phyloP scores from a whole-genome alignment of 2,888 invertebrate species.

The Laothoe populi region DNA sequence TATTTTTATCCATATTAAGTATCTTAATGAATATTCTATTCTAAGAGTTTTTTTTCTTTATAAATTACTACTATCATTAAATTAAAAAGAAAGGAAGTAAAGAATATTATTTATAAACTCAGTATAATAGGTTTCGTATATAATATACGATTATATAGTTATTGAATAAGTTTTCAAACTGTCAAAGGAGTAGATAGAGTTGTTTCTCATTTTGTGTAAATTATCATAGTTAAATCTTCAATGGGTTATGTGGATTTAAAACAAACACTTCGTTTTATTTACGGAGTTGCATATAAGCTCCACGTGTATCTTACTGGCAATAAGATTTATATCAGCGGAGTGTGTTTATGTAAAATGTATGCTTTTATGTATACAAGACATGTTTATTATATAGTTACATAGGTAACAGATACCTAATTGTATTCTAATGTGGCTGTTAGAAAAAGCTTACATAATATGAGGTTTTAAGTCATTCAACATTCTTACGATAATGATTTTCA shows the following conservation, averaged over 20 bases:
- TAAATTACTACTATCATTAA: too few relatives aligned
- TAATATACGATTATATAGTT: too few relatives aligned
- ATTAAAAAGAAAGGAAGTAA: too few relatives aligned
- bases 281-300: background rate
- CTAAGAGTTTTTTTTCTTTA: too few relatives aligned
- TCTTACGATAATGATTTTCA: background rate
- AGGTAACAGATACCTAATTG: background rate
- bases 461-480: background rate
- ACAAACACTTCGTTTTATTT: slow-evolving; percentile 4
- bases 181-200: too few relatives aligned
- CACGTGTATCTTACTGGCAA: slow-evolving; percentile 7
- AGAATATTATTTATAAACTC: too few relatives aligned
- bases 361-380: background rate
- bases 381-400: background rate
- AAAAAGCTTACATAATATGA: background rate
- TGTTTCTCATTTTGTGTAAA: too few relatives aligned
- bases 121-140: too few relatives aligned
- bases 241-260: background rate
- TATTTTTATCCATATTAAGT: too few relatives aligned
- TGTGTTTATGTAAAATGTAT: background rate
- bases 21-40: too few relatives aligned
- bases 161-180: too few relatives aligned
- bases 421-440: background rate
- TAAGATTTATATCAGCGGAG: slow-evolving; percentile 8
- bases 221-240: background rate